These are phyloP conservation scores for Athalia rosae DNA, from an alignment of 2,888 invertebrate species.

Conservation along the genomic window DNA sequence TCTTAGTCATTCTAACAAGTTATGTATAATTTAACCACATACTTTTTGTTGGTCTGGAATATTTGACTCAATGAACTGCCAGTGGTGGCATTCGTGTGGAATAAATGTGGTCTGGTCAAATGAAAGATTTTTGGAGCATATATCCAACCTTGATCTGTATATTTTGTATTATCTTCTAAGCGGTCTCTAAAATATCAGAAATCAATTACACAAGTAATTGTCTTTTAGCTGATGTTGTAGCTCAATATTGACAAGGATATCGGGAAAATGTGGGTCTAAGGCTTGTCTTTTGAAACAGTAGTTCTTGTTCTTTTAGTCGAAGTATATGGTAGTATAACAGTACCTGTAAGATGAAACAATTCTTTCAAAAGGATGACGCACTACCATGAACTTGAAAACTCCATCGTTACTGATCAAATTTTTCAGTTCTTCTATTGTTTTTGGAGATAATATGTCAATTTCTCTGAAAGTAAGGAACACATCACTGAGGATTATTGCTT, in stretches of 20 bases:
- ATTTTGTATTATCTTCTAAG: constrained; percentile 69
- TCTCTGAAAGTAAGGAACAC: constrained; percentile 57
- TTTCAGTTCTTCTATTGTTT: constrained; percentile 56
- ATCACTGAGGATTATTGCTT: background rate
- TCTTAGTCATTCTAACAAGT: background rate
- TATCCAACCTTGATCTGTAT: constrained; percentile 69
- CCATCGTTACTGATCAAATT: constrained; percentile 55
- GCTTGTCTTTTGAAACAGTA: too few relatives aligned
- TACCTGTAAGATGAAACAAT: constrained; percentile 71
- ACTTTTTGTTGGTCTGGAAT: constrained; percentile 64
- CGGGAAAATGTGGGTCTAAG: too few relatives aligned
- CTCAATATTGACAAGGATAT: too few relatives aligned
- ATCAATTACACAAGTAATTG: background rate
- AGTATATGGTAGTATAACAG: background rate
- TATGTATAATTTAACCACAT: constrained; percentile 1
- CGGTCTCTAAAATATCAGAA: constrained; percentile 62
- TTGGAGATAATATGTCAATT: constrained; percentile 61
- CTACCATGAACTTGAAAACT: constrained; percentile 66
- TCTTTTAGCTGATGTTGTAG: too few relatives aligned
- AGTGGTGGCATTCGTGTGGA: constrained; percentile 58
- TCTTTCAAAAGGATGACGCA: constrained; percentile 71
- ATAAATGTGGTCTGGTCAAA: constrained; percentile 67
- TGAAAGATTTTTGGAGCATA: constrained; percentile 68
- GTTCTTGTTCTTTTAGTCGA: too few relatives aligned
- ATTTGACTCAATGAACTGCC: constrained; percentile 60